Conservation (phyloP, 1,140 invertebrate species). For the Marisa cornuarietis region DNA sequence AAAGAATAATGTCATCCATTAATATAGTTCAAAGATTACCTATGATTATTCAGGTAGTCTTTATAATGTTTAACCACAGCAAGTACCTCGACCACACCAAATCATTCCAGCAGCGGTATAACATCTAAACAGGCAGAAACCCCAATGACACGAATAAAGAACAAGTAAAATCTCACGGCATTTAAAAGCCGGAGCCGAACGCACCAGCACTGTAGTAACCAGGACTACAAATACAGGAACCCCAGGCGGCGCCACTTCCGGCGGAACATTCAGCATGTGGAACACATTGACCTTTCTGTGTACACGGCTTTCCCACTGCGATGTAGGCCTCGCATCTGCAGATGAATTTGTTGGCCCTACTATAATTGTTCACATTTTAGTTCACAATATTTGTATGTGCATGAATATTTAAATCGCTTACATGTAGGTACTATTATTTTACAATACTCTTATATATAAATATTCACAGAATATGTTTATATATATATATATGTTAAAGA, state of each 20-base stretch:
- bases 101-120: background rate
- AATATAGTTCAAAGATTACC: too few relatives aligned
- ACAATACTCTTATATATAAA: too few relatives aligned
- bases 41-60: too few relatives aligned
- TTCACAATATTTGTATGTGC: too few relatives aligned
- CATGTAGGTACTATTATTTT: too few relatives aligned
- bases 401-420: too few relatives aligned
- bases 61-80: background rate
- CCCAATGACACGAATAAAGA: background rate
- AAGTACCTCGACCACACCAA: background rate
- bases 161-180: too few relatives aligned
- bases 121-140: background rate
- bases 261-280: constrained; percentile 22
- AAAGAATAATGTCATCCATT: too few relatives aligned
- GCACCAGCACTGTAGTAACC: constrained; percentile 19
- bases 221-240: constrained; percentile 23
- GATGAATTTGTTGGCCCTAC: too few relatives aligned
- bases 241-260: constrained; percentile 7
- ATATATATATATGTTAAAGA: background rate
- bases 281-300: constrained; percentile 26
- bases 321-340: constrained; percentile 19
- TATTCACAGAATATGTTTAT: too few relatives aligned
- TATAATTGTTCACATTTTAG: too few relatives aligned
- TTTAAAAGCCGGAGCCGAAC: too few relatives aligned
- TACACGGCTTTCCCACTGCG: constrained; percentile 18